phyloP scores from a whole-genome alignment of 2,797 vertebrate genomes.

The Brachyrhaphis roseni region DNA sequence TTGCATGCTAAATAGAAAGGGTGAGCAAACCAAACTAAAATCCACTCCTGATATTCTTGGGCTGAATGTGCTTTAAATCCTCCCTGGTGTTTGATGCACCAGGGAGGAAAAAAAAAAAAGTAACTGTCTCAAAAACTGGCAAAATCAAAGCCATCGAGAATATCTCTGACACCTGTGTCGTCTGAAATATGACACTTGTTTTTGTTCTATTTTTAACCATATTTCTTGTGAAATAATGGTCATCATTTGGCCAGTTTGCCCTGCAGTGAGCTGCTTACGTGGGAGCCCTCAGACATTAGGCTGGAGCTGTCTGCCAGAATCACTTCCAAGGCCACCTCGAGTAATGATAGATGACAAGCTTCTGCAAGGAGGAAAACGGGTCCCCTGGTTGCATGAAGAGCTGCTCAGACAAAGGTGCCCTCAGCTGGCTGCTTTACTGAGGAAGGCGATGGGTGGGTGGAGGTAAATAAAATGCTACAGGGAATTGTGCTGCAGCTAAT shows the following conservation, averaged over 20 bases:
- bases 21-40: constrained; percentile 15
- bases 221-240: constrained; percentile 50
- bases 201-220: background rate
- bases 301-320: constrained; percentile 65
- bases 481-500: constrained; percentile 40
- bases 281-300: constrained; percentile 53
- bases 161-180: background rate
- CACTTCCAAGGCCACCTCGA: constrained; percentile 58
- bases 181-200: background rate
- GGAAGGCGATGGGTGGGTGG: constrained; percentile 9
- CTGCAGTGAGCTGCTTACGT: constrained; percentile 59
- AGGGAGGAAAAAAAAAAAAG: no score
- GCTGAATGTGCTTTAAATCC: constrained; percentile 25
- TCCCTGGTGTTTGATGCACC: no score
- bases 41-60: constrained; percentile 11
- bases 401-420: constrained; percentile 54
- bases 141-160: constrained; percentile 30
- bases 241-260: constrained; percentile 64
- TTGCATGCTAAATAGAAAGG: constrained; percentile 33
- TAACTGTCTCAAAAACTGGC: background rate
- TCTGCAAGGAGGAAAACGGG: constrained; percentile 55
- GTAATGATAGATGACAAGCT: constrained; percentile 76
- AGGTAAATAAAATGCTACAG: constrained; percentile 32
- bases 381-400: constrained; percentile 45
- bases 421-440: constrained; percentile 36